Conservation (phyloP, 2,888 invertebrate genomes). For the Thalpophila matura region DNA sequence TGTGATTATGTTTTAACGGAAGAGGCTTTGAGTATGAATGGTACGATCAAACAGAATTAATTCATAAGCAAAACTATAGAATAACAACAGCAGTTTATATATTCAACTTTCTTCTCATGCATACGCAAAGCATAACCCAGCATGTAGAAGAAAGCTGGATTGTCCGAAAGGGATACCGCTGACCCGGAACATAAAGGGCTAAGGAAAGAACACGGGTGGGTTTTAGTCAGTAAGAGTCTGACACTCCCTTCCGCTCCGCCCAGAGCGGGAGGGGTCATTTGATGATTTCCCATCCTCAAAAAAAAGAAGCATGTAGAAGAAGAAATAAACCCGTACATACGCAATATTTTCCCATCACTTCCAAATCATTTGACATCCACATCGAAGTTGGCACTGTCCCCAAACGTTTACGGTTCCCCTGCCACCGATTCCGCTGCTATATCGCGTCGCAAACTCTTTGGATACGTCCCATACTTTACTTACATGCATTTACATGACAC, state of each 20-base stretch:
- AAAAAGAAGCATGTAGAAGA: not conserved
- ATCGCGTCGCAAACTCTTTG: conserved; percentile 49
- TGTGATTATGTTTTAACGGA: conserved; percentile 5
- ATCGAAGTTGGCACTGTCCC: conserved; percentile 45
- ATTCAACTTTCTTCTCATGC: not conserved
- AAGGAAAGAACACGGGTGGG: no score
- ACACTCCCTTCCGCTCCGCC: no score
- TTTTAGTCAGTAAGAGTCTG: no score
- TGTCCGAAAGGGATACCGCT: no score
- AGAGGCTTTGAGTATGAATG: not conserved
- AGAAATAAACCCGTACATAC: conserved; percentile 10
- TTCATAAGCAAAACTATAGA: not conserved
- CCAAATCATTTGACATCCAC: conserved; percentile 49
- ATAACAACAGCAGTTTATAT: not conserved
- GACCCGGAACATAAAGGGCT: no score
- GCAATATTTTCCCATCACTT: conserved; percentile 43
- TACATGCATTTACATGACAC: conserved; percentile 68
- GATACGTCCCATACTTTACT: conserved; percentile 44
- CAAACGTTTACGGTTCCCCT: conserved; percentile 27
- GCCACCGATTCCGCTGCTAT: conserved; percentile 20
- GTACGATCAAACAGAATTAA: not conserved
- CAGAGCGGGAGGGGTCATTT: no score
- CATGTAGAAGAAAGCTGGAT: no score
- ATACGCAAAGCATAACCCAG: not conserved
- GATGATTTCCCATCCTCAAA: no score